phyloP scores from a whole-genome alignment of 2,888 invertebrate genomes.

The Pachymerium ferrugineum region DNA sequence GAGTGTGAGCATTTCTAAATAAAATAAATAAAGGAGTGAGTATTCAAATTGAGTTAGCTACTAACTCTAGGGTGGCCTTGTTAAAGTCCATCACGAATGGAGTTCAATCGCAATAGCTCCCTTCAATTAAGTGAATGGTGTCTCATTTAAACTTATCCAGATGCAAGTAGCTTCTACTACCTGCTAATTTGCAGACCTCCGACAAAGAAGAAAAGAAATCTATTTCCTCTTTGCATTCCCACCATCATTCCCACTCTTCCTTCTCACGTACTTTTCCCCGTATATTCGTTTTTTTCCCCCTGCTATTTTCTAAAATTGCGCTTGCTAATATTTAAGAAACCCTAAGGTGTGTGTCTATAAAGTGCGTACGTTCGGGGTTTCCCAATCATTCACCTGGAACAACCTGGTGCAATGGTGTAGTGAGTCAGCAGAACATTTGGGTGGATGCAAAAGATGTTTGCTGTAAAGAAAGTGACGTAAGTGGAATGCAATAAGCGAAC shows the following conservation, averaged over 20 bases:
- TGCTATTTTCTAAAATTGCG: too few relatives aligned
- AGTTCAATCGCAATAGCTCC: background rate
- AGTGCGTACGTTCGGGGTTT: background rate
- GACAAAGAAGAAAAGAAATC: constrained; percentile 17
- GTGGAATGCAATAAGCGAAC: background rate
- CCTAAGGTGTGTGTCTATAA: too few relatives aligned
- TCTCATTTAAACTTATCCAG: constrained; percentile 19
- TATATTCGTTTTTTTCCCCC: background rate
- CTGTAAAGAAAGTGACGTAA: constrained; percentile 15
- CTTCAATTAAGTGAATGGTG: constrained; percentile 19
- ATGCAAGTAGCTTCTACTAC: background rate
- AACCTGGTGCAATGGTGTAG: constrained; percentile 12
- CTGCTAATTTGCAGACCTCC: constrained; percentile 24
- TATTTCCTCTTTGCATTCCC: constrained; percentile 23
- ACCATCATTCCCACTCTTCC: background rate
- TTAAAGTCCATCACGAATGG: background rate
- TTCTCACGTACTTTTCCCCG: background rate
- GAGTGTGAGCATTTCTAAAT: constrained; percentile 9
- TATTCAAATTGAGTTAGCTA: too few relatives aligned
- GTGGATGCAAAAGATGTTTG: constrained; percentile 17
- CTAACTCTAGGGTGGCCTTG: constrained; percentile 17
- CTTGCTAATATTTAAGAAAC: background rate
- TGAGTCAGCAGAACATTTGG: constrained; percentile 19
- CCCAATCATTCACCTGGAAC: constrained; percentile 17
- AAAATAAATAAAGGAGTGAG: constrained; percentile 15